Base-by-base conservation (phyloP, 2,797 vertebrate genomes). In the Clarias pachynema region DNA sequence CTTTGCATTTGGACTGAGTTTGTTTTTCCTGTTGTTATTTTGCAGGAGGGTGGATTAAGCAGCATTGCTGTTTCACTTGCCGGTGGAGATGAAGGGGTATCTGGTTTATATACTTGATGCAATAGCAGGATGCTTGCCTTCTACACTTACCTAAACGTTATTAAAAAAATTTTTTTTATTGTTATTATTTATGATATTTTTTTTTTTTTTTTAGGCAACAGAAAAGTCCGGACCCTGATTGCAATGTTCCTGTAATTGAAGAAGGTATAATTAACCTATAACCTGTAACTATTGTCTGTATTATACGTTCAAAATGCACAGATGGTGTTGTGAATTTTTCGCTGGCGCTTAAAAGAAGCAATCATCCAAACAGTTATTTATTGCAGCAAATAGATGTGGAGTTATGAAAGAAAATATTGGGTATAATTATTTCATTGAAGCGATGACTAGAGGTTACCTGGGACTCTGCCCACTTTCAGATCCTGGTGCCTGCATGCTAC, bases 181-280 rank as follows among this genome's bases (percentile, higher is more conserved):
- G 63, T 16, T 70, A 34, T n/a, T 10, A n/a, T 10, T 56, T 16
- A 18, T 68, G 18, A 72, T 49, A 14, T n/a, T 63, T 18, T 75
- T 56, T 26, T 65, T 16, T 12, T 14, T 88, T 87, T 24, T 89
- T 80, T 70, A 91, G 89, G 82, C 89, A 90, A 63, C 91, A 89
- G 87, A 91, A 90, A 81, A 90, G 81, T 87, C 87, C 86, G 62
- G 89, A 91, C 70, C 83, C 86, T 79, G 91, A 90, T 15, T 85
- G 86, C 63, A 89, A 88, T 86, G 88, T 87, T 70, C 84, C 89
- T 84, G 86, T 90, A 49, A 88, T 89, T 72, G 89, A 89, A 85
- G 90, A 90, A 89, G 89, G 90, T 91, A 89, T 66, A 24, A 29
- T 74, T 31, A 68, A 24, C 56, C 15, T 44, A n/a, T 62, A 49